Conservation (phyloP, 2,113 vertebrate species). For the Pelobates fuscus region DNA sequence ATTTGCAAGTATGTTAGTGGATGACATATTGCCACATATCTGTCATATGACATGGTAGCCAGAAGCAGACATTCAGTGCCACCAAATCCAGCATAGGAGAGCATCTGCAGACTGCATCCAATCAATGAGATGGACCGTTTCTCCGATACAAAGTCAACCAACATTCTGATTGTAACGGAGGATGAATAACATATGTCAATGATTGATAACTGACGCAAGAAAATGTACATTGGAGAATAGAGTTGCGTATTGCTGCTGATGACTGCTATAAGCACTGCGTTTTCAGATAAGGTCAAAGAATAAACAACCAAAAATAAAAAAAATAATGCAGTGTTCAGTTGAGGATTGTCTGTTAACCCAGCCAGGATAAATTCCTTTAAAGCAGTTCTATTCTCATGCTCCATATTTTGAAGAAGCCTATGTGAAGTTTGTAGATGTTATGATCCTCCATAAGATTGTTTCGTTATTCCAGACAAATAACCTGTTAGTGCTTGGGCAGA, state of each 20-base stretch:
- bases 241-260: conserved; percentile 23
- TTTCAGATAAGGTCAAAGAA: conserved; percentile 16
- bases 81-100: conserved; percentile 33
- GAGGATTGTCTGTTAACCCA: conserved; percentile 22
- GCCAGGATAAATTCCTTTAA: conserved; percentile 13
- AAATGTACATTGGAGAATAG: conserved; percentile 26
- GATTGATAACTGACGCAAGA: conserved; percentile 48
- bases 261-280: conserved; percentile 7
- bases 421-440: not conserved
- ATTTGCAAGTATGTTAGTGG: conserved; percentile 27
- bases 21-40: conserved; percentile 36
- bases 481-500: too few relatives aligned
- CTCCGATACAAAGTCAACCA: conserved; percentile 33
- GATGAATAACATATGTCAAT: conserved; percentile 48
- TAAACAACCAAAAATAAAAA: conserved; percentile 29
- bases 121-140: conserved; percentile 33
- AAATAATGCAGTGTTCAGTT: not conserved
- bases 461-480: not conserved
- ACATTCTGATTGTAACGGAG: conserved; percentile 19
- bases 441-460: not conserved
- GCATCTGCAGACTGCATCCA: conserved; percentile 40
- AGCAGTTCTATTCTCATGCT: conserved; percentile 3
- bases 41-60: conserved; percentile 37
- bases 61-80: conserved; percentile 41
- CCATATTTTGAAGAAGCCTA: conserved; percentile 3